Percentiles rank a stretch among this genome's conserved stretches.
Conservation (phyloP, 2,113 vertebrate genomes). For the Holacanthus passer region DNA sequence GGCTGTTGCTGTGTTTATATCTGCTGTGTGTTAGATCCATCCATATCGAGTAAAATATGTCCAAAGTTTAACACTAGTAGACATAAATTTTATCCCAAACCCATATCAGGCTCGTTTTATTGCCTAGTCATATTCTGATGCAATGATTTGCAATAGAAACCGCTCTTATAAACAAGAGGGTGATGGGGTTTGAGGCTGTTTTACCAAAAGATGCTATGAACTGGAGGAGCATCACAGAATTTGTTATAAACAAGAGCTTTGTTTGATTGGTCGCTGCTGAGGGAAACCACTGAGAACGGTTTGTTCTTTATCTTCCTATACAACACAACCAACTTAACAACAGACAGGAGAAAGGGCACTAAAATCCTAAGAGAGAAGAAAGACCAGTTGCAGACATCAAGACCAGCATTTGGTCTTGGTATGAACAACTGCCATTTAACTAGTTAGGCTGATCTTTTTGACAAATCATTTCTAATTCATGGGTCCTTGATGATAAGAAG, state of each 20-base stretch:
- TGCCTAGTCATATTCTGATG: not conserved
- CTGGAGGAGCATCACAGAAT: not conserved
- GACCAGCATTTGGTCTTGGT: not conserved
- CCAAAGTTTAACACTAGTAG: too few relatives aligned
- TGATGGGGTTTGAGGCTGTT: not conserved
- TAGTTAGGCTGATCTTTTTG: not conserved
- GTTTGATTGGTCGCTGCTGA: not conserved
- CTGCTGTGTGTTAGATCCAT: too few relatives aligned
- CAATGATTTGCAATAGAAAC: not conserved
- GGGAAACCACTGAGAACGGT: not conserved
- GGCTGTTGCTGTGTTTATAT: too few relatives aligned
- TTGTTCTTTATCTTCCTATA: not conserved
- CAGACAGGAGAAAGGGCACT: not conserved
- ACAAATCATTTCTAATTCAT: not conserved
- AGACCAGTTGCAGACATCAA: not conserved
- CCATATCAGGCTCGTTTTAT: too few relatives aligned
- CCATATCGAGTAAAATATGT: too few relatives aligned
- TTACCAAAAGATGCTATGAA: not conserved
- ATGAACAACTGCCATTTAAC: not conserved
- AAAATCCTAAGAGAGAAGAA: not conserved
- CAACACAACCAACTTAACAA: not conserved
- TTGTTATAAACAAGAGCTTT: constrained; percentile 18
- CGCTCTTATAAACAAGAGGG: not conserved
- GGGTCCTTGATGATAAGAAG: not conserved
- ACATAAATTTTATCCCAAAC: too few relatives aligned